Conservation (phyloP, 2,797 vertebrate species). For the Limnodromus scolopaceus region DNA sequence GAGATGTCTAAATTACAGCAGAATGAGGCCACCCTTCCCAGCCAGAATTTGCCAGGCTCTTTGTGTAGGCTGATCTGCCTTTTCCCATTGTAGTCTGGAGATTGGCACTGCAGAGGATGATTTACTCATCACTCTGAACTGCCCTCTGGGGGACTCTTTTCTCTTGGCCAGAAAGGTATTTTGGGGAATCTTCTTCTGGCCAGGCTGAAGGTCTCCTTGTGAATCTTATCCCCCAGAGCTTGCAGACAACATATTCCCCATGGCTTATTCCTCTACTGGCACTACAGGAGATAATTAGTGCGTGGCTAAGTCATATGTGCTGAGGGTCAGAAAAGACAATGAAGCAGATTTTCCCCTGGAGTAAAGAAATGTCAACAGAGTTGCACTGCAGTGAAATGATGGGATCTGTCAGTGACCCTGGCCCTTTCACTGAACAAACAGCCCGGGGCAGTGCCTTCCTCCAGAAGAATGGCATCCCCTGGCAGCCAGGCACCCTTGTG, state of each 20-base stretch:
- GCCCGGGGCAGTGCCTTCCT: background rate
- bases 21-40: background rate
- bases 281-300: constrained; percentile 63
- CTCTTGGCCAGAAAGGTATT: constrained; percentile 50
- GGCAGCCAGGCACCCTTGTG: constrained; percentile 8
- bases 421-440: constrained; percentile 68
- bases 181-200: constrained; percentile 42
- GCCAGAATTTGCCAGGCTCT: constrained; percentile 47
- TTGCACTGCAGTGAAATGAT: constrained; percentile 40
- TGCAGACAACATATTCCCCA: constrained; percentile 42
- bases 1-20: constrained; percentile 31
- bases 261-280: constrained; percentile 22
- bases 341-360: constrained; percentile 45
- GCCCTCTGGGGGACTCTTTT: constrained; percentile 18
- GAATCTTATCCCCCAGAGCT: constrained; percentile 45
- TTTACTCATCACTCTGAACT: constrained; percentile 27
- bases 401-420: constrained; percentile 43
- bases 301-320: constrained; percentile 54
- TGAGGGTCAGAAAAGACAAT: constrained; percentile 66
- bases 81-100: constrained; percentile 45
- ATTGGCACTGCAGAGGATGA: background rate
- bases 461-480: constrained; percentile 27
- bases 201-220: constrained; percentile 61
- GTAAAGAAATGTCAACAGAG: constrained; percentile 55
- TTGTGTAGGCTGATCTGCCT: constrained; percentile 31